phyloP scores from a whole-genome alignment of 92 coral and sea anemone genomes.

The Scolanthus callimorphus region DNA sequence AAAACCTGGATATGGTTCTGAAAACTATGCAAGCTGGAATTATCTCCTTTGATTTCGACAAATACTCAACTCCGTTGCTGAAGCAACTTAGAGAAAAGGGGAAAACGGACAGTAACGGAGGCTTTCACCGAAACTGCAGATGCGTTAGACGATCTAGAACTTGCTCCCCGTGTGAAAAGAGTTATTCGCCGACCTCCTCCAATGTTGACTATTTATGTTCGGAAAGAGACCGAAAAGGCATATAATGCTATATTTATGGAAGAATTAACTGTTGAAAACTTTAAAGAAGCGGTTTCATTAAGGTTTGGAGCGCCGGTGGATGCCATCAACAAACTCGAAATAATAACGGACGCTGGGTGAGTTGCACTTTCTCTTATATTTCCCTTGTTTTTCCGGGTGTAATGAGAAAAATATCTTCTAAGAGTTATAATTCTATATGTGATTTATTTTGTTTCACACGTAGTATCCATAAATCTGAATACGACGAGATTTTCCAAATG shows the following conservation, averaged over 20 bases:
- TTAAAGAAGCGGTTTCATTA: constrained; percentile 75
- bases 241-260: constrained; percentile 85
- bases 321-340: constrained; percentile 44
- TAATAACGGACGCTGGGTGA: constrained; percentile 64
- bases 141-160: constrained; percentile 72
- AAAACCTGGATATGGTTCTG: constrained; percentile 84
- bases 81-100: constrained; percentile 57
- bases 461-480: too few species aligned
- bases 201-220: constrained; percentile 67
- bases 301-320: constrained; percentile 58
- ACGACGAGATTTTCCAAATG: too few species aligned
- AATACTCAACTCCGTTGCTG: constrained; percentile 79
- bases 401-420: too few species aligned
- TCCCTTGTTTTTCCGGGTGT: too few species aligned
- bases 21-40: constrained; percentile 54
- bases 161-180: constrained; percentile 69
- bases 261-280: constrained; percentile 58
- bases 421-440: too few species aligned
- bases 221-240: constrained; percentile 83
- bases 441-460: too few species aligned
- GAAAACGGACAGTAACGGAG: constrained; percentile 68
- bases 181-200: constrained; percentile 88
- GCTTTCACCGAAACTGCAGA: constrained; percentile 73
- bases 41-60: constrained; percentile 66
- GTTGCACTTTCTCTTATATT: constrained; percentile 11